Conservation (phyloP, 1,140 invertebrate species). For the Pogonognathellus flavescens region DNA sequence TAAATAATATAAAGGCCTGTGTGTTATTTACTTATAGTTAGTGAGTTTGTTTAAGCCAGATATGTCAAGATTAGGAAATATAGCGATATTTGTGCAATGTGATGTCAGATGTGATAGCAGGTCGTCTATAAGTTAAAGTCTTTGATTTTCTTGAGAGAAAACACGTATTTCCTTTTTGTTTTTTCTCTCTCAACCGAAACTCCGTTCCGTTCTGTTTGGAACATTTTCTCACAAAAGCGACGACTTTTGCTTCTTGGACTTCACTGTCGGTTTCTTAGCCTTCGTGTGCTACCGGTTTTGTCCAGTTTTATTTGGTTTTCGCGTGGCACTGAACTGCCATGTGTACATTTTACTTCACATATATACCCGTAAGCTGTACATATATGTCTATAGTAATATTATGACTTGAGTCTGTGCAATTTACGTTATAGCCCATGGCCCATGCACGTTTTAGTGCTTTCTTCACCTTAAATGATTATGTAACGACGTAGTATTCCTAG, state of each 20-base stretch:
- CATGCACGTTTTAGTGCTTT: too few species aligned
- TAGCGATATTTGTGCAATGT: background rate
- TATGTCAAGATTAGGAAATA: background rate
- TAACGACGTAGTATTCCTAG: too few species aligned
- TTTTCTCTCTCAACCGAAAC: slow-evolving; percentile 38
- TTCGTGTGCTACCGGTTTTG: slow-evolving; percentile 12
- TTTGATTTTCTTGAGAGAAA: slow-evolving; percentile 21
- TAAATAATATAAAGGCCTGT: too few species aligned
- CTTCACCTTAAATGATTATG: too few species aligned
- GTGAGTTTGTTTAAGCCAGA: background rate
- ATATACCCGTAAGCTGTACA: too few species aligned
- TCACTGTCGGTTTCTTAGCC: slow-evolving; percentile 5
- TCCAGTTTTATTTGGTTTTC: slow-evolving; percentile 32
- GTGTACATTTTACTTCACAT: too few species aligned
- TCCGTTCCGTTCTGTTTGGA: slow-evolving; percentile 45
- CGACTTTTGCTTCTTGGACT: background rate
- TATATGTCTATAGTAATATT: too few species aligned
- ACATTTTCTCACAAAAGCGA: slow-evolving; percentile 23
- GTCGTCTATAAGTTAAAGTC: background rate
- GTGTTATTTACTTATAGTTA: background rate
- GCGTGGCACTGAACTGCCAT: background rate
- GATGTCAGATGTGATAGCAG: background rate
- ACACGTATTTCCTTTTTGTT: slow-evolving; percentile 47
- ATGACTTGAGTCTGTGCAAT: too few species aligned
- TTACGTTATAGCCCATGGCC: too few species aligned